phyloP scores from a whole-genome alignment of 2,888 invertebrate genomes.

The Stenodema calcarata region DNA sequence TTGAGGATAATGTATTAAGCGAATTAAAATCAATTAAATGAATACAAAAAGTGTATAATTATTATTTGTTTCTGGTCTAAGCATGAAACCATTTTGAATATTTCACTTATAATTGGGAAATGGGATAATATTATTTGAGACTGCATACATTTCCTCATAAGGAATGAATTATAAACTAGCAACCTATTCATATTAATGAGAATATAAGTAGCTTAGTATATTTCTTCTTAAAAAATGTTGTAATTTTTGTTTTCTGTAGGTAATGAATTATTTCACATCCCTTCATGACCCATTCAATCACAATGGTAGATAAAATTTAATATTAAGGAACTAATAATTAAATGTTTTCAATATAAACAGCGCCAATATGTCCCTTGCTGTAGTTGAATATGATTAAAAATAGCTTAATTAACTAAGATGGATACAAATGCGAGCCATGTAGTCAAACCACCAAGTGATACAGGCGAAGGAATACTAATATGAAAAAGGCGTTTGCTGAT shows the following conservation, averaged over 20 bases:
- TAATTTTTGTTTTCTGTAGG: slow-evolving; percentile 29
- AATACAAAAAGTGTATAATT: background rate
- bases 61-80: slow-evolving; percentile 4
- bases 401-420: slow-evolving; percentile 6
- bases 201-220: slow-evolving; percentile 45
- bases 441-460: slow-evolving; percentile 14
- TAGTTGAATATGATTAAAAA: background rate
- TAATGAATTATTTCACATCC: slow-evolving; percentile 43
- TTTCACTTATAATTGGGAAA: slow-evolving; percentile 31
- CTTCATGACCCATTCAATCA: slow-evolving; percentile 53
- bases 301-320: slow-evolving; percentile 50
- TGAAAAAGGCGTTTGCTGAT: background rate
- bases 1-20: background rate
- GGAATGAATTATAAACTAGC: slow-evolving; percentile 39
- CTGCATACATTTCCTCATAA: slow-evolving; percentile 38
- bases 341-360: slow-evolving; percentile 37
- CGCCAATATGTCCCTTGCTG: slow-evolving; percentile 41
- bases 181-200: slow-evolving; percentile 37
- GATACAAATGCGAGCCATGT: slow-evolving; percentile 15
- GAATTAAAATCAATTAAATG: background rate
- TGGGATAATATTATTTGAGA: slow-evolving; percentile 41
- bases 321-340: slow-evolving; percentile 51
- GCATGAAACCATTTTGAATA: background rate
- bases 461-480: background rate
- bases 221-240: slow-evolving; percentile 13